Base-by-base conservation (phyloP, 1,140 invertebrate species). In the Homarus americanus region DNA sequence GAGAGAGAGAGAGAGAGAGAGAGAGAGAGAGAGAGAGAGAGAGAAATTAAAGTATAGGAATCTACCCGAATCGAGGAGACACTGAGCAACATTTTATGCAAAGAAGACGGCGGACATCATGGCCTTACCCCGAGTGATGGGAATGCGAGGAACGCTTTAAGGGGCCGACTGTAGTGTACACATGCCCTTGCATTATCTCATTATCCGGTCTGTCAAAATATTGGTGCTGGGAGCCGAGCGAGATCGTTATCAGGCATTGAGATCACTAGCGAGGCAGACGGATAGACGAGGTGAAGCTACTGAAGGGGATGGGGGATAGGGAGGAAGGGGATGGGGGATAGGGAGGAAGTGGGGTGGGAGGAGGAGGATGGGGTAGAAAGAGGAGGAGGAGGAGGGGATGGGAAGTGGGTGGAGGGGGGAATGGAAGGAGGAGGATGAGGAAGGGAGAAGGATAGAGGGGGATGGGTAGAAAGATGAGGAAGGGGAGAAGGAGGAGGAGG, bases 121-220 rank as follows among this genome's bases (percentile, higher is more conserved):
- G 20, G 41, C 44, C 32, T 15, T 41, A 2, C 44, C n/a, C 44
- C n/a, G 41, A 32, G 41, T 15, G 0, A 0, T 24, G 58, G 63
- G 78, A 44, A 80, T 40, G 82, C 38, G n/a, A 34, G 84, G 84
- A 76, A 86, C 73, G 84, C 84, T 86, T 86, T 76, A 49, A 9
- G 41, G 32, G 24, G 44, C 84, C 84, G 72, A 36, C 83, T 72
- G 2, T 24, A 53, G 38, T 73, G 53, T 28, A 12, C 72, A 40
- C 41, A 49, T 32, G 73, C 44, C 34, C 9, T 36, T 3, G 15
- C 32, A 53, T 86, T 86, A 53, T 86, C 84, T 76, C 84, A 58
- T 86, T 76, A 86, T 76, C 49, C 84, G 72, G 40, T 28, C 84
- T 86, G 84, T 86, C 84, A 86, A 49, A 86, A 86, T 76, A 86